These are phyloP conservation scores for Drosophila novamexicana DNA, from an alignment of 1,140 invertebrate genomes.

Conservation along the genomic window DNA sequence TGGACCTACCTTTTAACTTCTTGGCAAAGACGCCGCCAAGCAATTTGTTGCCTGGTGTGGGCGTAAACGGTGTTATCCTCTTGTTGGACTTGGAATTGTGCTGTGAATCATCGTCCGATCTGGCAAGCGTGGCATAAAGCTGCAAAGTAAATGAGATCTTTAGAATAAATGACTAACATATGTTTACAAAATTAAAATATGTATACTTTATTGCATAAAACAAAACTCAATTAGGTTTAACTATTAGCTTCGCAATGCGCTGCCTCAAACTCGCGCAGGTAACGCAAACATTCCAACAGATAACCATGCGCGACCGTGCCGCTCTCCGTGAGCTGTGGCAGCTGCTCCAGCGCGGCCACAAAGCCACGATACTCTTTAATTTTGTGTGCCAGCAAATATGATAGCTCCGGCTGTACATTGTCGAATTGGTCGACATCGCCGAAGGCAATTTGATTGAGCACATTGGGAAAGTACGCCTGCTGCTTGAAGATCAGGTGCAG, in stretches of 20 bases:
- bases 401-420: constrained; percentile 57
- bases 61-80: constrained; percentile 78
- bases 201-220: constrained; percentile 31
- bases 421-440: constrained; percentile 65
- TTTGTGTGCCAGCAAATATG: constrained; percentile 64
- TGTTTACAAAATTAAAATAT: constrained; percentile 6
- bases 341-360: constrained; percentile 47
- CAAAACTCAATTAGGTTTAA: constrained; percentile 3
- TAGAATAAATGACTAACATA: not conserved
- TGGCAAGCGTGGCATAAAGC: constrained; percentile 60
- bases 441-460: constrained; percentile 80
- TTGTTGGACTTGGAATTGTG: constrained; percentile 54
- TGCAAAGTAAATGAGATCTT: constrained; percentile 40
- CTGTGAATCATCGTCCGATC: constrained; percentile 39
- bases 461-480: constrained; percentile 68
- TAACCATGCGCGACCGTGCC: constrained; percentile 56
- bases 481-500: constrained; percentile 83
- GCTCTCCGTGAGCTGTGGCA: constrained; percentile 54
- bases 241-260: constrained; percentile 3
- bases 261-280: constrained; percentile 52
- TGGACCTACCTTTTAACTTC: constrained; percentile 78
- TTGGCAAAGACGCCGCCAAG: constrained; percentile 79
- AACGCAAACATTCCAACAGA: constrained; percentile 68
- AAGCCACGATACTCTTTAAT: constrained; percentile 63
- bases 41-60: constrained; percentile 74